Evolutionary conservation across 2,113 vertebrate species (phyloP).

Genomic region (Hemicordylus capensis): DNA sequence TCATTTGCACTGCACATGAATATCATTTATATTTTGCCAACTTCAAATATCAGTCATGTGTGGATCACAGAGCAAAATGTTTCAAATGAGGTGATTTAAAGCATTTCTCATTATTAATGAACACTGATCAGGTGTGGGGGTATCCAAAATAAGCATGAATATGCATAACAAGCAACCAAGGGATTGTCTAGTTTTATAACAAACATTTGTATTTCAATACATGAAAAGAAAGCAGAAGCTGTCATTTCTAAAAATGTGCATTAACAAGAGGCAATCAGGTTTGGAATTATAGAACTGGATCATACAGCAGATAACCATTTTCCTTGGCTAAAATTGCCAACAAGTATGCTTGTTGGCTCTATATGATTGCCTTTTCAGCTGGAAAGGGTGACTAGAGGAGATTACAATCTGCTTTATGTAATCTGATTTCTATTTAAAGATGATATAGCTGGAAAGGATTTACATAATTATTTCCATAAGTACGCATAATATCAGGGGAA

Average conservation of each 20-base stretch:
- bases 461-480: conserved; percentile 79
- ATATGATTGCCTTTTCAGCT: conserved; percentile 59
- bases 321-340: conserved; percentile 63
- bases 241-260: conserved; percentile 27
- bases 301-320: conserved; percentile 49
- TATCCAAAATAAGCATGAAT: conserved; percentile 80
- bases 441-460: conserved; percentile 73
- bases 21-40: conserved; percentile 84
- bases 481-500: conserved; percentile 65
- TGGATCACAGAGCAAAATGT: conserved; percentile 81
- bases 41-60: conserved; percentile 83
- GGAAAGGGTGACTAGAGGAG: conserved; percentile 62
- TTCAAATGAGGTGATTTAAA: conserved; percentile 83
- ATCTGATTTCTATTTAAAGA: conserved; percentile 77
- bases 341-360: conserved; percentile 62
- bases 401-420: conserved; percentile 72
- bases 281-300: conserved; percentile 36
- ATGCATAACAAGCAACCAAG: conserved; percentile 74
- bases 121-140: conserved; percentile 77
- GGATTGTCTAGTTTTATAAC: conserved; percentile 64
- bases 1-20: conserved; percentile 79
- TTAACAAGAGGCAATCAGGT: neutral
- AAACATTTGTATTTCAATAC: conserved; percentile 60
- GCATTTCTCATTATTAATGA: conserved; percentile 82
- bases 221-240: conserved; percentile 21